Conservation (phyloP, 2,113 vertebrate genomes). For the Equus quagga region DNA sequence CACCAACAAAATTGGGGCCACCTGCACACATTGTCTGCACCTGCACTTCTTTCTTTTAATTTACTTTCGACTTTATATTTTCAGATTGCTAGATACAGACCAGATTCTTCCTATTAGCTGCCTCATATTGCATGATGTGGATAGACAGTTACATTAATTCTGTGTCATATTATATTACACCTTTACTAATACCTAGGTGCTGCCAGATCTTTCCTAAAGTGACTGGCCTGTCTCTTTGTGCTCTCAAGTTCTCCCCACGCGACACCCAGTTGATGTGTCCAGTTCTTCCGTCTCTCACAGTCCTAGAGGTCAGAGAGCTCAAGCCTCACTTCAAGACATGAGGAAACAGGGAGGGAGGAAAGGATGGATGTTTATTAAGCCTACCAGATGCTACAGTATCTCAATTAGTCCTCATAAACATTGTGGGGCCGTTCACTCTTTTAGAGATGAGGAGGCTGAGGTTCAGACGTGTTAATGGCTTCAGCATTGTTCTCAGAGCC, state of each 20-base stretch:
- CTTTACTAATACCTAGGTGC: not conserved
- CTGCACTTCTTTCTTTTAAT: not conserved
- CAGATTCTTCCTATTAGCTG: not conserved
- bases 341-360: not conserved
- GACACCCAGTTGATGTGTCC: not conserved
- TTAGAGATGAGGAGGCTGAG: not conserved
- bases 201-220: not conserved
- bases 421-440: not conserved
- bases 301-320: not conserved
- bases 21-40: not conserved
- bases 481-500: not conserved
- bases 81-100: not conserved
- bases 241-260: not conserved
- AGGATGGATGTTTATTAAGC: not conserved
- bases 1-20: not conserved
- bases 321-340: fast-evolving
- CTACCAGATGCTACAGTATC: not conserved
- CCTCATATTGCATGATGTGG: not conserved
- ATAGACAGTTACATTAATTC: not conserved
- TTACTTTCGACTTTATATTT: not conserved
- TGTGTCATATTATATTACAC: too few relatives aligned
- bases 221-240: not conserved
- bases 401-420: not conserved
- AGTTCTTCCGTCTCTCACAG: not conserved
- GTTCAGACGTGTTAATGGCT: not conserved